Percentiles rank a stretch among this genome's conserved stretches.
Evolutionary conservation across 2,888 invertebrate species (phyloP).

Genomic region (Orchestes rusci): DNA sequence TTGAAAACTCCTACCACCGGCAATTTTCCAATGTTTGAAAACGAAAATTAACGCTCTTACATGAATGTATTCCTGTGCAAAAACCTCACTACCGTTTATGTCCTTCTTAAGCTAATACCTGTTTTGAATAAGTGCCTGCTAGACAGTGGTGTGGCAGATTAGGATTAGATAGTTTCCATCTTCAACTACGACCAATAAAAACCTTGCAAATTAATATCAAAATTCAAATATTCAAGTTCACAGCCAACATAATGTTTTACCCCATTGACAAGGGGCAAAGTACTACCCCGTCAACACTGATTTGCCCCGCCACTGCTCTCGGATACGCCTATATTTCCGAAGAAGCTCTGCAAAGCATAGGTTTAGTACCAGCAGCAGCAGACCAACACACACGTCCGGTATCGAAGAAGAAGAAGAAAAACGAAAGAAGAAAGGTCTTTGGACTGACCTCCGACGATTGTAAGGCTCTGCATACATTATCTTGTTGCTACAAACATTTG

Average conservation of each 20-base stretch:
- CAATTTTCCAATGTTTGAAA: slow-evolving; percentile 14
- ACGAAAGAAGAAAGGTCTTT: slow-evolving; percentile 27
- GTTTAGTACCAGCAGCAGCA: slow-evolving; percentile 17
- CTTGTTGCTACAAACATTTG: too few species aligned
- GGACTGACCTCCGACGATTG: slow-evolving; percentile 28
- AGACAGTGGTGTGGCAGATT: slow-evolving; percentile 8
- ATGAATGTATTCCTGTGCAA: slow-evolving; percentile 16
- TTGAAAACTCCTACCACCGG: too few species aligned
- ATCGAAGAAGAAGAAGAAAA: too few species aligned
- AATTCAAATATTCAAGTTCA: too few species aligned
- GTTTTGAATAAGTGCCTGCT: slow-evolving; percentile 18
- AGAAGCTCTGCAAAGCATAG: slow-evolving; percentile 21
- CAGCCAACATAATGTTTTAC: too few species aligned
- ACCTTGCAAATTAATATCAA: too few species aligned
- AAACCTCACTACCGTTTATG: slow-evolving; percentile 21
- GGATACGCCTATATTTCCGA: slow-evolving; percentile 21
- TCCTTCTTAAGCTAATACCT: slow-evolving; percentile 21
- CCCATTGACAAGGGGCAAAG: too few species aligned
- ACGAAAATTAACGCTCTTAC: slow-evolving; percentile 17
- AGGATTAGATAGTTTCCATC: too few species aligned
- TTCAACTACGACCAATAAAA: too few species aligned
- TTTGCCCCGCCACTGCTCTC: slow-evolving; percentile 14
- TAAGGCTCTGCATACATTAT: slow-evolving; percentile 25
- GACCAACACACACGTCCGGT: slow-evolving; percentile 14
- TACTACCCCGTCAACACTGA: too few species aligned